Evolutionary conservation across 2,797 vertebrate genomes (phyloP).

Genomic region (Phaenicophaeus curvirostris): DNA sequence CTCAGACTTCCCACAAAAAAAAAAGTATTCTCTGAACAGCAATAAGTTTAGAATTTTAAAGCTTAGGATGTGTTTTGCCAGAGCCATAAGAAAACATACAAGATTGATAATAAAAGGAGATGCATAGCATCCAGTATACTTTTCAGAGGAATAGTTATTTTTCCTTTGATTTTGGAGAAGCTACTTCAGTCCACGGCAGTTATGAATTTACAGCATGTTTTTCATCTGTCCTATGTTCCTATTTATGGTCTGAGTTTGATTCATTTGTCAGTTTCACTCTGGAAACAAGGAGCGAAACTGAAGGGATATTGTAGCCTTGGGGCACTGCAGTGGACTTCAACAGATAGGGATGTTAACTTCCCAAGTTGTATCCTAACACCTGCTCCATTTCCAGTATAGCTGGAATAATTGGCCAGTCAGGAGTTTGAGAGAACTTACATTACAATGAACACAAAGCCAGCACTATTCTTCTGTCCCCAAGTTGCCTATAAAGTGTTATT

Average conservation of each 20-base stretch:
- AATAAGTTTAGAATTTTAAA: background rate
- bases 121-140: background rate
- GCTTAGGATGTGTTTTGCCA: background rate
- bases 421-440: background rate
- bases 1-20: background rate
- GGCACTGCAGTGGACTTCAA: background rate
- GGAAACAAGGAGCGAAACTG: background rate
- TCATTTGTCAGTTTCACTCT: background rate
- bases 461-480: background rate
- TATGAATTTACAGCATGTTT: background rate
- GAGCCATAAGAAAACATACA: background rate
- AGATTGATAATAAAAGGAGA: background rate
- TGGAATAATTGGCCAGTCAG: background rate
- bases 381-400: background rate
- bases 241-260: background rate
- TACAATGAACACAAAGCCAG: background rate
- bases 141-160: background rate
- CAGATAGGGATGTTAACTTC: background rate
- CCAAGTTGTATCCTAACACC: background rate
- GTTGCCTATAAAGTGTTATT: background rate
- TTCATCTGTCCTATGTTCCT: background rate
- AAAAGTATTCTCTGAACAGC: background rate
- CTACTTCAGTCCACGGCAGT: background rate
- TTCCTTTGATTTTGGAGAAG: background rate
- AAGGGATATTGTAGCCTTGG: background rate